Base-by-base conservation (phyloP, 2,797 vertebrate genomes). In the Darevskia nairensis region DNA sequence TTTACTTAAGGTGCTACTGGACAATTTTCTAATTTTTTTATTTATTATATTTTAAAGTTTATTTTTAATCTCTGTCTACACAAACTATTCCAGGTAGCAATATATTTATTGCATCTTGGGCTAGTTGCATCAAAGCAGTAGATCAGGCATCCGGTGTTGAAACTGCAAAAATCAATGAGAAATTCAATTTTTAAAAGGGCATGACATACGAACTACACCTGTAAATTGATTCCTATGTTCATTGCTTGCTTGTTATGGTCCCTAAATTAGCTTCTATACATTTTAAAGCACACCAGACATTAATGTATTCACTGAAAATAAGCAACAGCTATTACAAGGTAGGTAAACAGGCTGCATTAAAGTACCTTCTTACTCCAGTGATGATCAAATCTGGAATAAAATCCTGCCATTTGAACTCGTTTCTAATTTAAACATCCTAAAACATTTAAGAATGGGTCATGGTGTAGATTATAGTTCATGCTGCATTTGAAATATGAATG, bases 391-490 rank as follows among this genome's bases (percentile, higher is more conserved):
- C 21, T 66, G 19, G 88, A 85, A 46, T 85, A 50, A 27, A 85
- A 76, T 82, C 11, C 2, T 71, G 61, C 29, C n/a, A 9, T 32
- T 89, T 35, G 41, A 90, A 76, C 6, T 84, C 76, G 68, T 90
- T 80, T 87, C 77, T 84, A 80, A 90, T 87, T 69, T 85, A 80
- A 85, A 80, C 44, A 64, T 84, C 87, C 35, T 75, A 79, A 90
- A 90, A 84, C 25, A 87, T 82, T 83, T 87, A 69, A 74, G 69
- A 80, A 84, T 44, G 71, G 13, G 41, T 76, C 32, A 29, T 75
- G 10, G 17, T 68, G 29, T 76, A 85, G 80, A 81, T 66, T 76
- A 87, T 68, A 61, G 46, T 76, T 32, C 29, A 75, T 84, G 35
- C 61, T 32, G 17, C 44, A 80, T 85, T 87, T 88, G 69, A 80